Percentiles rank a stretch among this genome's conserved stretches.
Evolutionary conservation across 1,140 invertebrate species (phyloP).

Genomic region (Papilio aristodemus): DNA sequence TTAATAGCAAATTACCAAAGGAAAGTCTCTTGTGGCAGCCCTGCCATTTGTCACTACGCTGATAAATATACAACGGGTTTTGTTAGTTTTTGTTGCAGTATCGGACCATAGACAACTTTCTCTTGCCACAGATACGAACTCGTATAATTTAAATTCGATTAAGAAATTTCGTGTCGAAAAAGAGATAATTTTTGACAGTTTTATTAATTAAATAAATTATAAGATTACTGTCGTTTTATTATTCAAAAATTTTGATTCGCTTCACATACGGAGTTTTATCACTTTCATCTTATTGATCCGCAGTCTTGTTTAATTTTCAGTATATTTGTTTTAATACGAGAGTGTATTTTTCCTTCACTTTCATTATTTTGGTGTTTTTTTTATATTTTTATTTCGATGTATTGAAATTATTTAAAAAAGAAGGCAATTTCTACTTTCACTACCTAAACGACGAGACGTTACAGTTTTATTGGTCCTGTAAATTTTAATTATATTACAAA

Average conservation of each 20-base stretch:
- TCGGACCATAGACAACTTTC: constrained; percentile 18
- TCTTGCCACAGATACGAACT: constrained; percentile 25
- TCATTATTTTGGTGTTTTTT: too few species aligned
- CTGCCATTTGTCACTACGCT: constrained; percentile 26
- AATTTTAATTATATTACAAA: too few species aligned
- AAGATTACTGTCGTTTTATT: neutral
- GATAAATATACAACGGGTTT: constrained; percentile 26
- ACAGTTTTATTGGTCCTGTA: too few species aligned
- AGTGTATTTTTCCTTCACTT: too few species aligned
- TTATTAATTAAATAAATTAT: constrained; percentile 19
- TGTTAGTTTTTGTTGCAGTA: constrained; percentile 28
- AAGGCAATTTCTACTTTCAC: too few species aligned
- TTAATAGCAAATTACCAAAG: constrained; percentile 8
- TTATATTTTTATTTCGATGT: too few species aligned
- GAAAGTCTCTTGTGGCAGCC: constrained; percentile 13
- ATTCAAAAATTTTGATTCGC: neutral
- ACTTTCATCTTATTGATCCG: neutral
- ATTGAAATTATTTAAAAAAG: too few species aligned
- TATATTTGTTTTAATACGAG: too few species aligned
- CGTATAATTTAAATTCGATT: constrained; percentile 26
- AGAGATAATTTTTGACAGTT: constrained; percentile 2
- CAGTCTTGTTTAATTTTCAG: too few species aligned
- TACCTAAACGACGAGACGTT: too few species aligned
- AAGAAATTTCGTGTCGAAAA: constrained; percentile 12
- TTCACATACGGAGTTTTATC: neutral